phyloP scores from a whole-genome alignment of 2,888 invertebrate genomes.

The Trissolcus brochymenae region DNA sequence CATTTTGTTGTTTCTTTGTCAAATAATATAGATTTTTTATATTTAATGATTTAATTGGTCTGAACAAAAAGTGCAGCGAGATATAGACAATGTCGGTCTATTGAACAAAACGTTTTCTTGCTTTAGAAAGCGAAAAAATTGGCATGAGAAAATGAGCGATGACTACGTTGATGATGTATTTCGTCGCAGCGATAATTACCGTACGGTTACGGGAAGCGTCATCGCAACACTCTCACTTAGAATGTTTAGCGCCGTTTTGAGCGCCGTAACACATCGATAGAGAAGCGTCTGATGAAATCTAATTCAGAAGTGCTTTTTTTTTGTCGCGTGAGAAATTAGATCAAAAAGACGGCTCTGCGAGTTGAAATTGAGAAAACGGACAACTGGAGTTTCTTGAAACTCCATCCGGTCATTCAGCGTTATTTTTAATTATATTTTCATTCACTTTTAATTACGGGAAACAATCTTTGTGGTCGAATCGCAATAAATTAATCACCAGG shows the following conservation, averaged over 20 bases:
- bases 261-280: conserved; percentile 36
- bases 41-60: too few relatives aligned
- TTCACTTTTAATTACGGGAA: too few relatives aligned
- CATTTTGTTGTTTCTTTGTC: too few relatives aligned
- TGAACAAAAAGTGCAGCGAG: too few relatives aligned
- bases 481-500: background rate
- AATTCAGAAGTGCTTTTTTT: conserved; percentile 19
- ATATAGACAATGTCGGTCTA: conserved; percentile 46
- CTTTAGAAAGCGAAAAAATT: conserved; percentile 56
- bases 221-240: conserved; percentile 53
- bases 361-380: conserved; percentile 13
- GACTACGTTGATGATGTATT: conserved; percentile 43
- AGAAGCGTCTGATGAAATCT: conserved; percentile 24
- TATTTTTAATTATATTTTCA: too few relatives aligned
- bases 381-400: conserved; percentile 5
- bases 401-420: background rate
- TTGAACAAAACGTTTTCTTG: conserved; percentile 51
- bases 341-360: conserved; percentile 15
- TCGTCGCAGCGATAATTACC: conserved; percentile 51
- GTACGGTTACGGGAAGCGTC: conserved; percentile 43
- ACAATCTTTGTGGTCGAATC: too few relatives aligned
- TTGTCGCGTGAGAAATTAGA: conserved; percentile 25
- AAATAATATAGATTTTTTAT: too few relatives aligned
- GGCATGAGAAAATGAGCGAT: conserved; percentile 51
- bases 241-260: conserved; percentile 31